Percentiles rank a stretch among this genome's conserved stretches.
Conservation (phyloP, 2,888 invertebrate species). For the Hipparchia sbordonii region DNA sequence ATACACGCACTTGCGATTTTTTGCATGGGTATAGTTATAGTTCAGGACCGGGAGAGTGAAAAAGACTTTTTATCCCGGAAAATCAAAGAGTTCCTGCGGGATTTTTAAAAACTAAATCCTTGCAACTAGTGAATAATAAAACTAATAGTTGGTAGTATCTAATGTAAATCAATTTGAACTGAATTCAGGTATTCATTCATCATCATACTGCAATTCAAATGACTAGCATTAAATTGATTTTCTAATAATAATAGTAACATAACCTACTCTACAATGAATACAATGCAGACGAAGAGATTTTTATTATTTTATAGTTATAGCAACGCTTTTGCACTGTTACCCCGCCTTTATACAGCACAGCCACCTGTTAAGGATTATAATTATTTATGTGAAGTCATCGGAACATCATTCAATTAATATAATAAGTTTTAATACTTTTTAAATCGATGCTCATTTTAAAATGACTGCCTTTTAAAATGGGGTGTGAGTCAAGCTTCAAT, state of each 20-base stretch:
- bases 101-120: not conserved
- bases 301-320: conserved; percentile 1
- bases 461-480: conserved; percentile 2
- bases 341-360: conserved; percentile 5
- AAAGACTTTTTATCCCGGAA: no score
- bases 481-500: not conserved
- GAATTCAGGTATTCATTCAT: not conserved
- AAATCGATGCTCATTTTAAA: conserved; percentile 22
- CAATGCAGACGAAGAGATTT: not conserved
- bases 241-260: no score
- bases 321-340: not conserved
- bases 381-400: conserved; percentile 36
- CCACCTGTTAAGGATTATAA: conserved; percentile 44
- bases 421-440: conserved; percentile 6
- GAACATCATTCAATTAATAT: not conserved
- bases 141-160: no score
- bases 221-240: no score
- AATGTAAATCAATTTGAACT: no score
- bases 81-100: not conserved
- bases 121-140: no score
- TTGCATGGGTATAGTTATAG: no score
- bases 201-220: not conserved
- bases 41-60: no score
- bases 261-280: not conserved
- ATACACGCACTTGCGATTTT: no score